Conservation (phyloP, 2,113 vertebrate species). For the Carassius carassius region DNA sequence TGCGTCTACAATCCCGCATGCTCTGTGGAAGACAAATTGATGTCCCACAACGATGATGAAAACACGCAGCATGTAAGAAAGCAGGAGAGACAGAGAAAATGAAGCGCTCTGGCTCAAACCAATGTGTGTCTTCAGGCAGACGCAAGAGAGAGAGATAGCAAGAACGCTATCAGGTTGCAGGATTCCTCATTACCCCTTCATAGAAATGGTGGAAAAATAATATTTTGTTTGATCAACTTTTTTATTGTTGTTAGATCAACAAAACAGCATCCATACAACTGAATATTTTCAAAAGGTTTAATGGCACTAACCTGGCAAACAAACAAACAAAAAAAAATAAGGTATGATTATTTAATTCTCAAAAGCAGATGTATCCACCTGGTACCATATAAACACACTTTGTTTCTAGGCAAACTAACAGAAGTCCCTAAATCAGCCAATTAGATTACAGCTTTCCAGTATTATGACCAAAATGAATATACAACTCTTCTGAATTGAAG, state of each 20-base stretch:
- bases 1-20: constrained; percentile 23
- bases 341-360: too few relatives aligned
- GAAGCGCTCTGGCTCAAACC: constrained; percentile 5
- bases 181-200: constrained; percentile 34
- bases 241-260: too few relatives aligned
- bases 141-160: background rate
- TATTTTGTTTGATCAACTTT: too few relatives aligned
- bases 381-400: background rate
- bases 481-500: too few relatives aligned
- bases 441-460: too few relatives aligned
- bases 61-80: constrained; percentile 41
- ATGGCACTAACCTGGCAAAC: background rate
- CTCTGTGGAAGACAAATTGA: constrained; percentile 48
- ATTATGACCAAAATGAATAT: too few relatives aligned
- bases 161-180: background rate
- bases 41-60: constrained; percentile 53
- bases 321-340: too few relatives aligned
- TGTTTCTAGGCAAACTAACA: background rate
- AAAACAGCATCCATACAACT: too few relatives aligned
- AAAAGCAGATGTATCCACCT: background rate
- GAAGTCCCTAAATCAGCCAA: background rate
- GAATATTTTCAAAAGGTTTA: background rate
- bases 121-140: constrained; percentile 15
- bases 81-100: constrained; percentile 43
- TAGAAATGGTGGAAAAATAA: constrained; percentile 11